Percentiles rank a stretch among this genome's conserved stretches.
Evolutionary conservation across 2,797 vertebrate species (phyloP).

Genomic region (Gymnothorax javanicus): DNA sequence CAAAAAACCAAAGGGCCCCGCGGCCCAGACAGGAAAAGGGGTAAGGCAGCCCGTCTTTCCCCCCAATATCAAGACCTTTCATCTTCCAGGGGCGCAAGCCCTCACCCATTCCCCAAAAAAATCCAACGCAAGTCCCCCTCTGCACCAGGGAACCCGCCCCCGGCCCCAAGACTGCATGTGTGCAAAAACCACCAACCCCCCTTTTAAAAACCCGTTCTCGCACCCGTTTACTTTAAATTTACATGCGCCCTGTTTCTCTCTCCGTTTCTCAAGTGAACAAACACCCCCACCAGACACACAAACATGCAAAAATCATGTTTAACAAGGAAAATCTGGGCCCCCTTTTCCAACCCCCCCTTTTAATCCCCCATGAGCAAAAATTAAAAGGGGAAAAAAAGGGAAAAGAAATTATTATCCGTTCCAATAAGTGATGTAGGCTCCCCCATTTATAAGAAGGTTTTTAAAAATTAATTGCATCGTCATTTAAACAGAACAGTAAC

Average conservation of each 20-base stretch:
- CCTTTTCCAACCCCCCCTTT: too few relatives aligned
- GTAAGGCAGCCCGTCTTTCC: constrained; percentile 57
- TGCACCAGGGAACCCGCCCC: background rate
- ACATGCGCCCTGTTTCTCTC: constrained; percentile 4
- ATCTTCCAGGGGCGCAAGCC: constrained; percentile 48
- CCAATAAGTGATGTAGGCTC: background rate
- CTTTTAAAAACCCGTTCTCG: constrained; percentile 37
- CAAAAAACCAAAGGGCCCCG: constrained; percentile 94
- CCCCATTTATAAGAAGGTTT: too few relatives aligned
- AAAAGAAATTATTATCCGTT: background rate
- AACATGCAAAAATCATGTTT: too few relatives aligned
- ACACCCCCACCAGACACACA: background rate
- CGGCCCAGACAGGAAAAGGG: constrained; percentile 56
- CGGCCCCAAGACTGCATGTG: too few relatives aligned
- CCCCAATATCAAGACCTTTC: constrained; percentile 63
- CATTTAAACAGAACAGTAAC: background rate
- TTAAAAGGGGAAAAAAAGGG: too few relatives aligned
- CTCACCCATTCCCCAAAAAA: constrained; percentile 48
- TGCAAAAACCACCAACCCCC: background rate
- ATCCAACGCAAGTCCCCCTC: constrained; percentile 34
- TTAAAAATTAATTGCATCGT: background rate
- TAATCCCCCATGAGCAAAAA: background rate
- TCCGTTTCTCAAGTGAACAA: background rate
- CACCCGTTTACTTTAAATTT: constrained; percentile 49
- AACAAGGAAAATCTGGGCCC: too few relatives aligned